Conservation (phyloP, 1,140 invertebrate genomes). For the Lepidurus packardi region DNA sequence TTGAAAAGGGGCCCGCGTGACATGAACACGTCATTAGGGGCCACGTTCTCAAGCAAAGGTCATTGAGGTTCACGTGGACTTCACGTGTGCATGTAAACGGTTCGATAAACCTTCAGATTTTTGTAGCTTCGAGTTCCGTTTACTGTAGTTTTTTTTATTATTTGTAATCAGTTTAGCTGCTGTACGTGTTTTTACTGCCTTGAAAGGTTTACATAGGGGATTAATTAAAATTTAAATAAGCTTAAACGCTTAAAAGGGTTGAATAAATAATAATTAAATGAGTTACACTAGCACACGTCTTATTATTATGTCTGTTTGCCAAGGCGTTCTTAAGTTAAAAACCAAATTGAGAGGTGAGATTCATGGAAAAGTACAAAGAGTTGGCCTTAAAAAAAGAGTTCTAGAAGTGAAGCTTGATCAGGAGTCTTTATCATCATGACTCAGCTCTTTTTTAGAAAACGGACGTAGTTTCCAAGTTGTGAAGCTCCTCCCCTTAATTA, state of each 20-base stretch:
- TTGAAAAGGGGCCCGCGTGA: background rate
- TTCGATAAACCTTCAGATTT: background rate
- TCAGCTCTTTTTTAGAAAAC: background rate
- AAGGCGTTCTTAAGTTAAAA: no score
- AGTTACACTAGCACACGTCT: no score
- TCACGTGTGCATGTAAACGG: background rate
- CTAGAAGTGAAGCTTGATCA: background rate
- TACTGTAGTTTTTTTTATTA: no score
- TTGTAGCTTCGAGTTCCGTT: background rate
- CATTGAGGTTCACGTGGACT: conserved; percentile 5
- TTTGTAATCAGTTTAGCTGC: no score
- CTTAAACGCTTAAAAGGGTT: no score
- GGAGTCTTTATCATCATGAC: background rate
- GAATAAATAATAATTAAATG: no score
- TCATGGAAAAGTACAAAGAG: background rate
- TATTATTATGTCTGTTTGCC: no score
- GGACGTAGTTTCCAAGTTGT: background rate
- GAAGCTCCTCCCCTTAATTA: background rate
- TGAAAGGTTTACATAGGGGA: no score
- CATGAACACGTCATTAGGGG: background rate
- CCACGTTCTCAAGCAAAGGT: background rate
- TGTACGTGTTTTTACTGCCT: no score
- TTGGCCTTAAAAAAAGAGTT: background rate
- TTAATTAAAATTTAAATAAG: no score
- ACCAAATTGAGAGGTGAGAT: background rate